Evolutionary conservation across 2,888 invertebrate species (phyloP), one percentile per base, ranked within the genome.

Genomic region (Tachina lurida): DNA sequence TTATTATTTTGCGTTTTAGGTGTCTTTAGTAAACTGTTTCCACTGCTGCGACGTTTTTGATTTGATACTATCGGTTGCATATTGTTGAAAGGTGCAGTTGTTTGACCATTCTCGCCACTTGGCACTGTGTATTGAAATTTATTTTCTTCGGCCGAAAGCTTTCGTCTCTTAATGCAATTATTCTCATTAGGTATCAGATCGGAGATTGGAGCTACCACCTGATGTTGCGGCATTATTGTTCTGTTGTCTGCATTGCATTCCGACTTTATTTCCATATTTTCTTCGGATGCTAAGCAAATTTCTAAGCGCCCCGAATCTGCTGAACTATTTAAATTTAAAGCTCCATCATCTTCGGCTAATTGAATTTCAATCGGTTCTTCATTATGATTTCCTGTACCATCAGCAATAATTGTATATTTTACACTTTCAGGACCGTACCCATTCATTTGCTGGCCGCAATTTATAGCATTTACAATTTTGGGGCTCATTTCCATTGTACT

Each of bases 281-380:
- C 79, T 7, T 90, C 89, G 5, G 88, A 87, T 13, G 86, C 78
- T 17, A 92, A 54, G 62, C 89, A 91, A 17, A 92, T 91, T 81
- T 91, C 91, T 19, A 91, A 81, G 10, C 91, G 90, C 68, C 88
- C 88, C 0, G 91, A 91, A 78, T 91, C 91, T 0, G 88, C 87
- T 0, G 92, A 91, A 15, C 84, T 89, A 87, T 90, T 90, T 39
- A 90, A 76, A 79, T 90, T 90, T 0, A 88, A 5, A 8, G 89
- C 88, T 67, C 89, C 90, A 45, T 89, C 89, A 1, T 91, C 89
- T 75, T 88, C 87, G 22, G 87, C 90, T 58, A 91, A 67, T 19
- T 91, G 89, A 39, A 92, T 90, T 71, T 90, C 90, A 41, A 92
- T 90, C 45, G 90, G 90, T 58, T 90, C 90, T 8, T 88, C 86